Base-by-base conservation (phyloP, 2,888 invertebrate species). In the Oscheius sp. region DNA sequence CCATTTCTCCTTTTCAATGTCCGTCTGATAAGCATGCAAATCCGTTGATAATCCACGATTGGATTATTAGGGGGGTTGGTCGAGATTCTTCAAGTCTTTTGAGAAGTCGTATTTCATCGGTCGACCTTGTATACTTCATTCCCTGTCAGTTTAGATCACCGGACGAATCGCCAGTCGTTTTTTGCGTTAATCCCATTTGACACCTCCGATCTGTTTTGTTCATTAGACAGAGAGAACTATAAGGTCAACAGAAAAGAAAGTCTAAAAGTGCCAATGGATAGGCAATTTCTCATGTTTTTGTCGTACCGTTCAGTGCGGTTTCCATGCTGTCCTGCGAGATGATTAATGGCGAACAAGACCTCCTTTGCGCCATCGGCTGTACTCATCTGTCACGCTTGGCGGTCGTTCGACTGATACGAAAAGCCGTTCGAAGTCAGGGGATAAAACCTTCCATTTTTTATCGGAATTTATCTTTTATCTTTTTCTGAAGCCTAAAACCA, bases 321-420 rank as follows among this genome's bases (percentile, higher is more conserved):
- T 59, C 59, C 44, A 59, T 44, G 59, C 24, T 44, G 41, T 44
- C 59, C 8, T 59, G 59, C 28, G 17, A 14, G 41, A 44, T 59
- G 59, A 59, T 59, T 59, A 59, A 59, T 59, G 59, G 26, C 26
- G 26, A 26, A 59, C 59, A 59, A 59, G 59, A 59, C 59, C 59
- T 59, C 59, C 59, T 59, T 59, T 59, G 30, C 59, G 59, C 41
- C 41, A 44, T n/a, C 59, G 44, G 17, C 20, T 44, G 44, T 59
- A 41, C n/a, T 41, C 22, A 59, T 59, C 59, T 26, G 44, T 59
- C 59, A 59, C 20, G 44, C 59, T 26, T 54, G 54, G 54, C 54
- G 54, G 54, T 54, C 54, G 54, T 54, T 22, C 54, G 6, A 17
- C 30, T 51, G 51, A 51, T 51, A 33, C 36, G 54, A n/a, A n/a